A percentile compares a stretch with the other conserved stretches of the same genome.
phyloP scores from a whole-genome alignment of 2,888 invertebrate species.

The Ariolimax columbianus region DNA sequence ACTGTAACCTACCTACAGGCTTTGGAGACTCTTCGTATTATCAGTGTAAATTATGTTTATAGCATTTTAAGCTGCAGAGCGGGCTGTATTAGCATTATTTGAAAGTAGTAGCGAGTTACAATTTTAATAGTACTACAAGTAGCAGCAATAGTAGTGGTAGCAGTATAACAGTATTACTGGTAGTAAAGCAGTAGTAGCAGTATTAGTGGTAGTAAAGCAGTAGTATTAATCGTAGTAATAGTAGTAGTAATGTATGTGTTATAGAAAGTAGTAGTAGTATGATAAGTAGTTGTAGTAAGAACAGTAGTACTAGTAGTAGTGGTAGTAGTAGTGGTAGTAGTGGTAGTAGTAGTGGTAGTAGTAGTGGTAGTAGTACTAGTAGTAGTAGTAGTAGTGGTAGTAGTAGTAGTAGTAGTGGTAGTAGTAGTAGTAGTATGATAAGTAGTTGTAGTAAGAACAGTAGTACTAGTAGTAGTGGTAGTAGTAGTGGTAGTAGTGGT shows the following conservation, averaged over 20 bases:
- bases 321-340: constrained; percentile 20
- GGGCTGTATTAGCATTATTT: too few species aligned
- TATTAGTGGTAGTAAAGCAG: neutral
- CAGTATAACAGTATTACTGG: too few species aligned
- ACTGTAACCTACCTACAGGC: too few species aligned
- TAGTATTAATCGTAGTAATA: constrained; percentile 26
- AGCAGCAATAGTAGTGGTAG: constrained; percentile 3
- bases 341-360: constrained; percentile 37
- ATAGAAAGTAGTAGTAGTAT: constrained; percentile 23
- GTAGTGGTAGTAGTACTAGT: constrained; percentile 40
- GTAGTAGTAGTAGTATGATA: constrained; percentile 11
- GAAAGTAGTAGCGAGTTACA: too few species aligned
- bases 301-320: constrained; percentile 15
- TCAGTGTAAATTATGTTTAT: too few species aligned
- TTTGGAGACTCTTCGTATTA: too few species aligned
- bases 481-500: too few species aligned
- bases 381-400: constrained; percentile 38
- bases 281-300: constrained; percentile 27
- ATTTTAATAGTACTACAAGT: neutral
- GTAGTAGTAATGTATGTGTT: neutral
- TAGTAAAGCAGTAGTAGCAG: constrained; percentile 13
- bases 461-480: too few species aligned
- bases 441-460: too few species aligned
- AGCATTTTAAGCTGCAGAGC: too few species aligned
- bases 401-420: constrained; percentile 42